A percentile compares a stretch with the other conserved stretches of the same genome.
Conservation (phyloP, 2,797 vertebrate species). For the Sphenodon punctatus region DNA sequence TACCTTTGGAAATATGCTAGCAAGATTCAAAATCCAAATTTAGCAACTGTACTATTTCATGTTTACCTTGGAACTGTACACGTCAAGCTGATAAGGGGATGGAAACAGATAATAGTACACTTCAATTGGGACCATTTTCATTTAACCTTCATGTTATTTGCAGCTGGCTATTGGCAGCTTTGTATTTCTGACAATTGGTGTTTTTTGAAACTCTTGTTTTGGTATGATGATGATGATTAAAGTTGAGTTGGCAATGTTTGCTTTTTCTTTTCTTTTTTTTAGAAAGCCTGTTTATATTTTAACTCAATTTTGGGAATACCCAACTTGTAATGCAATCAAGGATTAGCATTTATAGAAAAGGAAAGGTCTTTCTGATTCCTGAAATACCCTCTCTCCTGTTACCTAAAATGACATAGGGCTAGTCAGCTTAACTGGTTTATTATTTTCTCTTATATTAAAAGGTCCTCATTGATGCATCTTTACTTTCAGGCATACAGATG, state of each 20-base stretch:
- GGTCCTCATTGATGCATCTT: background rate
- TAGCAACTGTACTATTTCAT: conserved; percentile 28
- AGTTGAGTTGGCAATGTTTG: background rate
- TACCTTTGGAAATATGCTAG: conserved; percentile 69
- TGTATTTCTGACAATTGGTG: background rate
- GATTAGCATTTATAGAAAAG: conserved; percentile 2
- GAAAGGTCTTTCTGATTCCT: background rate
- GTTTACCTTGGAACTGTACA: conserved; percentile 60
- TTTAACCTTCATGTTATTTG: conserved; percentile 55
- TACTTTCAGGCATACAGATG: rapidly evolving
- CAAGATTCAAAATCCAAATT: conserved; percentile 56
- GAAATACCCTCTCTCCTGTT: background rate
- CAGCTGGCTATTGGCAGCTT: background rate
- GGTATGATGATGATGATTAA: too few species aligned
- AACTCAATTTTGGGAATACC: background rate
- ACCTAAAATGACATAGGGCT: background rate
- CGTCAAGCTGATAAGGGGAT: conserved; percentile 20
- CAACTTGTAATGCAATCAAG: background rate
- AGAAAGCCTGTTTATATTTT: background rate
- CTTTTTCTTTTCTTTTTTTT: background rate
- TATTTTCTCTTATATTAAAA: background rate
- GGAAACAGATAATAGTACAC: conserved; percentile 44
- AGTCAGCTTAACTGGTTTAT: rapidly evolving
- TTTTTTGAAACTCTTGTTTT: background rate
- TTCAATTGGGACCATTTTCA: conserved; percentile 36